Evolutionary conservation across 2,888 invertebrate species (phyloP), one percentile per base, ranked within the genome.

Genomic region (Trachelus iudaicus): DNA sequence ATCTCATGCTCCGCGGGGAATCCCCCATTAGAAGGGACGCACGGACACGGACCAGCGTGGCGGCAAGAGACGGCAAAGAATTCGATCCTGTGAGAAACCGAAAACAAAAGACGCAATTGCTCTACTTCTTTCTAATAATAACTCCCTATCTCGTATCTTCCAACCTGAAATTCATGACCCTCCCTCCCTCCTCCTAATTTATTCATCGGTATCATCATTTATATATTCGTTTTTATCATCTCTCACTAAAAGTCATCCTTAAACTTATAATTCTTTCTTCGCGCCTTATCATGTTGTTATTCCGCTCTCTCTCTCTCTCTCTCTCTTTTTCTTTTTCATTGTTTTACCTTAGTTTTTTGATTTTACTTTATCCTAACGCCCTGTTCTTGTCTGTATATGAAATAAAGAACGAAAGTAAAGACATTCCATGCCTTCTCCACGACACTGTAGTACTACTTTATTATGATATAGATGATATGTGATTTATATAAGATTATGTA

Each of bases 401-500:
- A 75, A 37, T 34, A 69, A 79, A 71, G 79, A n/a, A 73, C 79
- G 73, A 76, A 69, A 31, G 56, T 68, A 37, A 35, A 78, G 76
- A 75, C 79, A 68, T 71, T 71, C 71, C 69, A 56, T 68, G 56
- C 73, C 71, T 79, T 79, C 71, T 56, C 73, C 31, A 73, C 34
- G 69, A 73, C 73, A 73, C 69, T 34, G 73, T 73, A 68, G 75
- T 33, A 76, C 31, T 34, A 75, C 75, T 68, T 76, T 77, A 77
- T 81, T 15, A 79, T 73, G 69, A 82, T 76, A 81, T 83, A 81
- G 78, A 77, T 79, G 80, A 85, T 56, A 56, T 85, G 84, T 83
- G 83, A 85, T 86, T 86, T 83, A 82, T 85, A 83, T 83, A 81
- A 85, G 81, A 85, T 56, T 56, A 56, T 56, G 56, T 56, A 56